A percentile compares a stretch with the other conserved stretches of the same genome.
Conservation (phyloP, 2,888 invertebrate species). For the Acanthosoma haemorrhoidale region DNA sequence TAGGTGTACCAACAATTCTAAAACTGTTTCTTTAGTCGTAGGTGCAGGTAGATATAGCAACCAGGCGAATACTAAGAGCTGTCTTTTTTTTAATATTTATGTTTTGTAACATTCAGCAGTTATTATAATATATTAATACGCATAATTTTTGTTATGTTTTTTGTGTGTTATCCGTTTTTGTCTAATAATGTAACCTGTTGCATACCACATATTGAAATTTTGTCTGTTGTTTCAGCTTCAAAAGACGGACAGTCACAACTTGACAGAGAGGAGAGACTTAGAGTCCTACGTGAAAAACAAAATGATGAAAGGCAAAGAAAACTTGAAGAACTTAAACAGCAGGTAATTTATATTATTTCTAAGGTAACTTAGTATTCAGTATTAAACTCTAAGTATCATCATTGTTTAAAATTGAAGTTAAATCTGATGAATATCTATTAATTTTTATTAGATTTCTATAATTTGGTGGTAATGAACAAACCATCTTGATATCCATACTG, state of each 20-base stretch:
- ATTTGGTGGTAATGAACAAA: no score
- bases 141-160: neutral
- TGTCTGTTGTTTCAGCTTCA: conserved; percentile 29
- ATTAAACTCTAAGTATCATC: no score
- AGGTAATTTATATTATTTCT: conserved; percentile 46
- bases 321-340: conserved; percentile 81
- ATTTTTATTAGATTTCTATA: no score
- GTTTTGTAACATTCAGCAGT: no score
- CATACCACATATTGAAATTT: neutral
- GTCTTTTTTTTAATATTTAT: no score
- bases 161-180: neutral
- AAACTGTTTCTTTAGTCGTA: neutral
- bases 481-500: no score
- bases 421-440: no score
- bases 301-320: conserved; percentile 84
- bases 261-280: conserved; percentile 59
- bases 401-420: no score
- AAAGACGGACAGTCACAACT: conserved; percentile 39
- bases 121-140: no score
- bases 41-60: conserved; percentile 7
- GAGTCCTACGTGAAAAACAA: conserved; percentile 75
- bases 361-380: no score
- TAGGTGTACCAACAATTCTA: no score
- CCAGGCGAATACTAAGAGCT: no score
- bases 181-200: neutral